phyloP scores from a whole-genome alignment of 2,797 vertebrate genomes.

The Delichon dasypus region DNA sequence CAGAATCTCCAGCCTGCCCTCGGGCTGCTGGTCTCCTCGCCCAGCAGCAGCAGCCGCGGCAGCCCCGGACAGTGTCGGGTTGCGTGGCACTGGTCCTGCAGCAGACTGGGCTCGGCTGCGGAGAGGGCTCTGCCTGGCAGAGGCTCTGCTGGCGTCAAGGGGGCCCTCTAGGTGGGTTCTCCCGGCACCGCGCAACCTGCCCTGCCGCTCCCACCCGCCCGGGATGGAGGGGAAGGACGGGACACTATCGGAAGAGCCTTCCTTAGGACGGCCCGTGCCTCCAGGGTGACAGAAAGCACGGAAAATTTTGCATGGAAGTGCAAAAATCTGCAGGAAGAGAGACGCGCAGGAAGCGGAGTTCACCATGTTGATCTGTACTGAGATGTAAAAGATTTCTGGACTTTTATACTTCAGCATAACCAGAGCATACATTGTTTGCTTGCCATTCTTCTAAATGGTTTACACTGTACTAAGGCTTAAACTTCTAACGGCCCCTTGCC shows the following conservation, averaged over 20 bases:
- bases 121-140: conserved; percentile 72
- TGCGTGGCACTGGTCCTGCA: conserved; percentile 74
- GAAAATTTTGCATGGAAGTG: not conserved
- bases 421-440: not conserved
- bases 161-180: conserved; percentile 85
- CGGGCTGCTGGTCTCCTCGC: conserved; percentile 15
- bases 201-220: not conserved
- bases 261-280: not conserved
- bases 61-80: conserved; percentile 72
- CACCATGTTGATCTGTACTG: not conserved
- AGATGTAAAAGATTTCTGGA: not conserved
- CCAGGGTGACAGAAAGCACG: not conserved
- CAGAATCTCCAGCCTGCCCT: conserved; percentile 50
- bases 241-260: not conserved
- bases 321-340: not conserved
- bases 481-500: conserved; percentile 16
- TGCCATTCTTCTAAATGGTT: not conserved
- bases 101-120: conserved; percentile 76
- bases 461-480: not conserved
- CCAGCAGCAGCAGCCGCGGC: conserved; percentile 16
- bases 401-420: not conserved
- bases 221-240: not conserved
- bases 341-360: not conserved
- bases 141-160: conserved; percentile 80
- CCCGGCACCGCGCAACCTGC: conserved; percentile 53